A percentile compares a stretch with the other conserved stretches of the same genome.
phyloP scores from a whole-genome alignment of 2,888 invertebrate genomes.

The Cheilosia variabilis region DNA sequence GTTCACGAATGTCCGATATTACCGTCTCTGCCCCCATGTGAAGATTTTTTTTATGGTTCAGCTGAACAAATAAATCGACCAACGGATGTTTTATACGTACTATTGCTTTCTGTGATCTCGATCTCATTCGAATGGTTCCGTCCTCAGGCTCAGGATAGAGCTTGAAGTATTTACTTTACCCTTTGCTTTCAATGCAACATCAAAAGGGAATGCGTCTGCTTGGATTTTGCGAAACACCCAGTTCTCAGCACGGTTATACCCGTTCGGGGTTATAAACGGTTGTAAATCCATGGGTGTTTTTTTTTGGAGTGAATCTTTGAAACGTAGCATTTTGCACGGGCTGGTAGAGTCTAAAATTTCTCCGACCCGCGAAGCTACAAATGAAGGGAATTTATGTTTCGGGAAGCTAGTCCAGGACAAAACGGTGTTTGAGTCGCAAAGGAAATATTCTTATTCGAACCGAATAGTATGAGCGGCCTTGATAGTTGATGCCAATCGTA shows the following conservation, averaged over 20 bases:
- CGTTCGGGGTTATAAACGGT: neutral
- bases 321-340: neutral
- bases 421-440: too few species aligned
- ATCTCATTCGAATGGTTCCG: neutral
- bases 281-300: neutral
- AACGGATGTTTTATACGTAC: neutral
- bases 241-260: neutral
- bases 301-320: neutral
- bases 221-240: constrained; percentile 1
- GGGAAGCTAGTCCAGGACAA: too few species aligned
- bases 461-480: neutral
- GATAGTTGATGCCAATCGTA: neutral
- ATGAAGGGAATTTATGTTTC: neutral
- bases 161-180: neutral
- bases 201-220: neutral
- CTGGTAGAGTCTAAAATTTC: constrained; percentile 37
- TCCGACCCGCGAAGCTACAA: constrained; percentile 19
- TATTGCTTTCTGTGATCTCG: neutral
- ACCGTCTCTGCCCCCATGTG: neutral
- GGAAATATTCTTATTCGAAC: too few species aligned
- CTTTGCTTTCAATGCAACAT: neutral
- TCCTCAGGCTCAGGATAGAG: neutral
- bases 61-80: neutral
- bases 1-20: constrained; percentile 5
- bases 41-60: neutral